Evolutionary conservation across 2,797 vertebrate species (phyloP).

Genomic region (Poliocrania exsul): DNA sequence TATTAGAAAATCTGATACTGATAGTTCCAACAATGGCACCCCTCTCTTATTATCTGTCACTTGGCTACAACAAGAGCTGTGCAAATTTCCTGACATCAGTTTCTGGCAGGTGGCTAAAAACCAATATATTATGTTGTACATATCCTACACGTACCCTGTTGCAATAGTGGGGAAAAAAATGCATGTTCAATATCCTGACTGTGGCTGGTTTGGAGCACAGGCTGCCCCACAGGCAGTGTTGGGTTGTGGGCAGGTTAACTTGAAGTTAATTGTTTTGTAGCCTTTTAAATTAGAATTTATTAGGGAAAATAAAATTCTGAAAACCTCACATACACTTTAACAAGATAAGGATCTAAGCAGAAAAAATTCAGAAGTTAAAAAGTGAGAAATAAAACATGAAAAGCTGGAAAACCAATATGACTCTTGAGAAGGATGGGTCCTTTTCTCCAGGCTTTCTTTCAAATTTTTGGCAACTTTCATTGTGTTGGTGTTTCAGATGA

Average conservation of each 20-base stretch:
- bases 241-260: background rate
- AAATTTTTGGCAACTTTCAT: background rate
- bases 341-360: background rate
- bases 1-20: conserved; percentile 60
- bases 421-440: background rate
- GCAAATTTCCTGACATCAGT: conserved; percentile 52
- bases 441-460: background rate
- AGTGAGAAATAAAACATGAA: accelerated
- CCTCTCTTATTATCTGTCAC: conserved; percentile 51
- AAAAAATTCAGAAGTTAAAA: background rate
- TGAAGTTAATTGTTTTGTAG: background rate
- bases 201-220: background rate
- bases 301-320: background rate
- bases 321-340: background rate
- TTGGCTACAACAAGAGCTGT: conserved; percentile 3
- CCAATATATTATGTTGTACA: background rate
- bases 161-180: accelerated
- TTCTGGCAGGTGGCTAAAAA: conserved; percentile 20
- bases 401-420: background rate
- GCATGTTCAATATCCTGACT: background rate
- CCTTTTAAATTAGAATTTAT: background rate
- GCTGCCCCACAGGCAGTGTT: background rate
- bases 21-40: conserved; percentile 31
- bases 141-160: background rate
- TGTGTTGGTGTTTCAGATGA: background rate